Evolutionary conservation across 2,888 invertebrate species (phyloP).

Genomic region (Synanthedon myopaeformis): DNA sequence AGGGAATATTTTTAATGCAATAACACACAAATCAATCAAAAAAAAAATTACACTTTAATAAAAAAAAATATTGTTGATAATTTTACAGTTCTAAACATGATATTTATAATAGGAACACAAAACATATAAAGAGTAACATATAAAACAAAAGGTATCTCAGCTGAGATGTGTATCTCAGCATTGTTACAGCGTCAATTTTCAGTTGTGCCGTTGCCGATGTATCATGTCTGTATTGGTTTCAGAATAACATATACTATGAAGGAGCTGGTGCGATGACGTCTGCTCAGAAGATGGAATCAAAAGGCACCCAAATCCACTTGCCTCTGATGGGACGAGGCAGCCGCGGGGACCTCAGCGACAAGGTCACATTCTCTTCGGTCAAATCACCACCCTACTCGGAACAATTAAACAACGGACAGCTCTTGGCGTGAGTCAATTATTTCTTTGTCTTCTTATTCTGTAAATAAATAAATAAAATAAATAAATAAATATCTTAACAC

Average conservation of each 20-base stretch:
- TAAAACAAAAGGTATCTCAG: no score
- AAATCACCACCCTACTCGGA: constrained; percentile 59
- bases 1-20: no score
- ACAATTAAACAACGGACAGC: constrained; percentile 75
- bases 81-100: no score
- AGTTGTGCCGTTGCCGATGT: background rate
- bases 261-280: constrained; percentile 56
- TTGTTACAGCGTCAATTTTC: background rate
- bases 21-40: no score
- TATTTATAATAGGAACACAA: no score
- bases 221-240: constrained; percentile 10
- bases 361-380: constrained; percentile 53
- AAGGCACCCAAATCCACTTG: constrained; percentile 68
- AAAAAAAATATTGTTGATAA: no score
- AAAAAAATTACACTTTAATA: no score
- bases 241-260: constrained; percentile 45
- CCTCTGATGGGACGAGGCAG: constrained; percentile 56
- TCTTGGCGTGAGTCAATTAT: constrained; percentile 63
- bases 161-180: no score
- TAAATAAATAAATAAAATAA: no score
- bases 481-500: no score
- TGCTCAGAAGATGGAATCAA: constrained; percentile 58
- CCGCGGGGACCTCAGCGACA: constrained; percentile 54
- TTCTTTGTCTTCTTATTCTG: no score
- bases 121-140: no score